phyloP scores from a whole-genome alignment of 2,888 invertebrate genomes.

The Rhingia rostrata region DNA sequence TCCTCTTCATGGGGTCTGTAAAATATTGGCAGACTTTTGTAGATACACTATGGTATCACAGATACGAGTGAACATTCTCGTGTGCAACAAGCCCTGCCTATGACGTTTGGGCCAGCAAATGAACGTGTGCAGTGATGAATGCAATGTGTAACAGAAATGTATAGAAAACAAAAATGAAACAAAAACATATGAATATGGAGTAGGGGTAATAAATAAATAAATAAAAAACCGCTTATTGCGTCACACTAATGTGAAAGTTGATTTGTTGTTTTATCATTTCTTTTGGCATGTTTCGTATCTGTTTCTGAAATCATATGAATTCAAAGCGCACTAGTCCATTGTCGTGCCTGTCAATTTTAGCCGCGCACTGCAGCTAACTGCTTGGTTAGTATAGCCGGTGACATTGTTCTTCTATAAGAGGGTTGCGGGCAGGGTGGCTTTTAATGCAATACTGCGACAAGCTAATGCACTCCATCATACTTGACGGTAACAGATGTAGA shows the following conservation, averaged over 20 bases:
- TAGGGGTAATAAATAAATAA: conserved; percentile 69
- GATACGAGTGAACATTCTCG: conserved; percentile 5
- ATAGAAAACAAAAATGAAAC: conserved; percentile 12
- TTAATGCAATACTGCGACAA: background rate
- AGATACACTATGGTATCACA: conserved; percentile 16
- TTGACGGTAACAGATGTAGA: conserved; percentile 11
- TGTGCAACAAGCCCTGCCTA: background rate
- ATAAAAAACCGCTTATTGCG: conserved; percentile 68
- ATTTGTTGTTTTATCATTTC: conserved; percentile 55
- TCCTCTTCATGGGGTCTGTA: conserved; percentile 24
- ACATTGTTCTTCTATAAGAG: conserved; percentile 14
- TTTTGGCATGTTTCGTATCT: conserved; percentile 46
- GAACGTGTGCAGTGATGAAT: conserved; percentile 27
- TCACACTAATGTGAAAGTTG: conserved; percentile 74
- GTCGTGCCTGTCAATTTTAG: conserved; percentile 25
- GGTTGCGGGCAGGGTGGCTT: background rate
- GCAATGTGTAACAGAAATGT: conserved; percentile 50
- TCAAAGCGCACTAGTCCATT: conserved; percentile 51
- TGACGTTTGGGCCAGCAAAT: background rate
- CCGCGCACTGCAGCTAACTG: background rate
- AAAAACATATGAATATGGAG: conserved; percentile 64
- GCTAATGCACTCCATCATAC: conserved; percentile 6
- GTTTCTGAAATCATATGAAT: conserved; percentile 62
- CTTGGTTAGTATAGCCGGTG: conserved; percentile 1
- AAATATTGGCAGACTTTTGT: conserved; percentile 13